Conservation (phyloP, 1,140 invertebrate genomes). For the Chrysomallon squamiferum region DNA sequence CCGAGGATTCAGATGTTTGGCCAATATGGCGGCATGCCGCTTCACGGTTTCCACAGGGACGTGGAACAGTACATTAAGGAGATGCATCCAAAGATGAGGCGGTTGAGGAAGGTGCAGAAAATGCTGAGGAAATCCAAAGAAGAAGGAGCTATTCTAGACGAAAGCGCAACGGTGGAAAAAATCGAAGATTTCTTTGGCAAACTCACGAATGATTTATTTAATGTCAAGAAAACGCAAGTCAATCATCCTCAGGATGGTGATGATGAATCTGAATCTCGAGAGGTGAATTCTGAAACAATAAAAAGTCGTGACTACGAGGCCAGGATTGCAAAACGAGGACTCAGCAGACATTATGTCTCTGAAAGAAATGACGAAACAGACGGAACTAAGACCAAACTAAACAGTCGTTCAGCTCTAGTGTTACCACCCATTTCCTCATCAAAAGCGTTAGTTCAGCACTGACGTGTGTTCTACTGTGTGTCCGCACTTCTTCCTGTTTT, state of each 20-base stretch:
- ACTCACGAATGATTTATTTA: neutral
- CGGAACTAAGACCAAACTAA: neutral
- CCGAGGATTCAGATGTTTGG: conserved; percentile 13
- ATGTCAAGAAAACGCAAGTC: neutral
- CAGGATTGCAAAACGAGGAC: too few species aligned
- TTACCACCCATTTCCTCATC: neutral
- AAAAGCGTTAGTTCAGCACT: neutral
- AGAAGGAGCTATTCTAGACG: conserved; percentile 20
- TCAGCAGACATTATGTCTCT: too few species aligned
- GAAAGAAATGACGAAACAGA: neutral
- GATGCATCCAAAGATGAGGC: conserved; percentile 16
- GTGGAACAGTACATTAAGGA: conserved; percentile 14
- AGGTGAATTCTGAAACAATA: too few species aligned
- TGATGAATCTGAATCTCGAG: too few species aligned
- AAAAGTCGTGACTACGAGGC: too few species aligned
- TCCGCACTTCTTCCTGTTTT: too few species aligned
- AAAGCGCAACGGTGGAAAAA: conserved; percentile 17
- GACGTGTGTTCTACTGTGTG: too few species aligned
- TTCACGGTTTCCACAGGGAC: conserved; percentile 18
- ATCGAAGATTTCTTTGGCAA: conserved; percentile 13
- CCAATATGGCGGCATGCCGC: conserved; percentile 18
- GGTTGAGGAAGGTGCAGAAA: conserved; percentile 9
- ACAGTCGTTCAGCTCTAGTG: neutral
- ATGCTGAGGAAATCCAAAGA: conserved; percentile 18
- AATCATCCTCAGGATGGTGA: too few species aligned